phyloP scores from a whole-genome alignment of 2,113 vertebrate genomes.

The Arizona elegans region DNA sequence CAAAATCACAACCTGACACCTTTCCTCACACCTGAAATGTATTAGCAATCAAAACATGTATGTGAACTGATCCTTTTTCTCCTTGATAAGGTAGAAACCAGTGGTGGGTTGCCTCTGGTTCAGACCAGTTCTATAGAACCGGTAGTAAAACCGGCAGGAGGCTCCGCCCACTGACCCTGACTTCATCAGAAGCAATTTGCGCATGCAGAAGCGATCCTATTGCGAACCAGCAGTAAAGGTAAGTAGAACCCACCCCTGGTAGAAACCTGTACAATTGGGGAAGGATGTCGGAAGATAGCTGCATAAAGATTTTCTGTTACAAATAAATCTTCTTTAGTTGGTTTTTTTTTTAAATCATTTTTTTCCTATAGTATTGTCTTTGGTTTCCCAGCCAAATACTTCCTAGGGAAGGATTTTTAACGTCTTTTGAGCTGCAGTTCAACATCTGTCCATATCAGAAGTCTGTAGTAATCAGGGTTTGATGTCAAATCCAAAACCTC shows the following conservation, averaged over 20 bases:
- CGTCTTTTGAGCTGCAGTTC: conserved; percentile 68
- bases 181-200: no score
- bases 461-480: conserved; percentile 68
- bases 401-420: conserved; percentile 68
- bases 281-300: conserved; percentile 28
- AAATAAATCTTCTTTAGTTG: conserved; percentile 69
- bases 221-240: no score
- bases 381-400: conserved; percentile 66
- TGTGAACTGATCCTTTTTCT: conserved; percentile 39
- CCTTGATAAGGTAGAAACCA: conserved; percentile 45
- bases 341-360: conserved; percentile 53
- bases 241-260: not conserved
- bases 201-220: no score
- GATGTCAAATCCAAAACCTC: conserved; percentile 70
- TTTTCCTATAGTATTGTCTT: conserved; percentile 70
- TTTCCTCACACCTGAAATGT: conserved; percentile 28
- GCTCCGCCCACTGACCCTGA: no score
- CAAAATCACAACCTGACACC: not conserved
- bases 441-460: conserved; percentile 68
- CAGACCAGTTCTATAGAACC: no score
- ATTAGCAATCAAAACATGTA: conserved; percentile 44
- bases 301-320: conserved; percentile 56
- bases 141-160: no score
- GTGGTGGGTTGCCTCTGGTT: no score
- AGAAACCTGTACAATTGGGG: conserved; percentile 51